Conservation (phyloP, 2,888 invertebrate species). For the Lasioglossum calceatum region DNA sequence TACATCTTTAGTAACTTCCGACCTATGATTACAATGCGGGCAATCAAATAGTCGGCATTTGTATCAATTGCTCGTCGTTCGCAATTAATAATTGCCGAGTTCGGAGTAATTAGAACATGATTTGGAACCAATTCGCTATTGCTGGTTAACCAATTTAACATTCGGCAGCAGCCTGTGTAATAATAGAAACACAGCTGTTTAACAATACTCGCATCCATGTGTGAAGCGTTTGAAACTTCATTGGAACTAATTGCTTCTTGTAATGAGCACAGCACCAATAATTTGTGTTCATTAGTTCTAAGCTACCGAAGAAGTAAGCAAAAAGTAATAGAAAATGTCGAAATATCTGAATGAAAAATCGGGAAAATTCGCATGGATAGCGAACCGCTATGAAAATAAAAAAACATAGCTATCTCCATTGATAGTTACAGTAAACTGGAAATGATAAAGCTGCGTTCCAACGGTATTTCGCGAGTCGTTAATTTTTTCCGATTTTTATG, state of each 20-base stretch:
- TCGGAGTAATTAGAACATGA: background rate
- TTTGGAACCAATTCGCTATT: no score
- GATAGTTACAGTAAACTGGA: background rate
- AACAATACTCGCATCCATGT: background rate
- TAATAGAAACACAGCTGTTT: background rate
- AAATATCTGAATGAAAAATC: no score
- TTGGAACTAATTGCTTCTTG: background rate
- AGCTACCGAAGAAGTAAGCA: no score
- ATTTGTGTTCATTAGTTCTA: no score
- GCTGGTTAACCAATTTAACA: background rate
- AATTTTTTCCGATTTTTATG: background rate
- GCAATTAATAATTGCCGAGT: background rate
- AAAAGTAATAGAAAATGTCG: no score
- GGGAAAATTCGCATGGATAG: no score
- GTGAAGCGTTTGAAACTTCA: background rate
- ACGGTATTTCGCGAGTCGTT: background rate
- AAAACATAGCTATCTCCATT: background rate
- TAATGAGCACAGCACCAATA: background rate
- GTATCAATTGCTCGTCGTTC: background rate
- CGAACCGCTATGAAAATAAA: background rate
- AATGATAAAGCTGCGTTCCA: background rate
- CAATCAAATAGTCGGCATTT: background rate
- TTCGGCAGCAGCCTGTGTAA: no score
- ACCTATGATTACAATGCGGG: background rate
- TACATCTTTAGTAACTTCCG: background rate